phyloP scores from a whole-genome alignment of 2,888 invertebrate species.

The Ormyrus pomaceus region DNA sequence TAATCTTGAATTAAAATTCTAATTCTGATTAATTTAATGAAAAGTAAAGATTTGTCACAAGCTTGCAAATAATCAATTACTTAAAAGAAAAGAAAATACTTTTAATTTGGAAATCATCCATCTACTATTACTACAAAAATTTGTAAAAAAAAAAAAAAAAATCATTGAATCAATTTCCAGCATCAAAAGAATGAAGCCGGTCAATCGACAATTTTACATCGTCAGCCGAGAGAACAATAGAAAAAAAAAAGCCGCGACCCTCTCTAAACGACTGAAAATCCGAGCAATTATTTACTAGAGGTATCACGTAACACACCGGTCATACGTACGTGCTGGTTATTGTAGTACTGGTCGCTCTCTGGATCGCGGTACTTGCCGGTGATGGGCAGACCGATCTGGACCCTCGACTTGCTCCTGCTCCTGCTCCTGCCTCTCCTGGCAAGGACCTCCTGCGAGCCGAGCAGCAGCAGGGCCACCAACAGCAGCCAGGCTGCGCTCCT shows the following conservation, averaged over 20 bases:
- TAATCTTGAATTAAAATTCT: not conserved
- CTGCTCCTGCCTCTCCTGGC: constrained; percentile 84
- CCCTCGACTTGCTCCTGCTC: constrained; percentile 86
- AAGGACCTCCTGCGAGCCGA: constrained; percentile 70
- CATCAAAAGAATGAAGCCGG: no score
- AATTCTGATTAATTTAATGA: constrained; percentile 1
- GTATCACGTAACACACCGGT: no score
- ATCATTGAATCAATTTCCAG: no score
- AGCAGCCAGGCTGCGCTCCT: constrained; percentile 62
- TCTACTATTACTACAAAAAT: not conserved
- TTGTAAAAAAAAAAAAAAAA: not conserved
- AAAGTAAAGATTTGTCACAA: constrained; percentile 9
- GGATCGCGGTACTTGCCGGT: constrained; percentile 93
- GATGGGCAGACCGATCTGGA: constrained; percentile 91
- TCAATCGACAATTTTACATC: no score
- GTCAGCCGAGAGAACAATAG: no score
- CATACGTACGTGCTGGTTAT: constrained; percentile 87
- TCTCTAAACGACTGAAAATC: not conserved
- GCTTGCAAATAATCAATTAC: no score
- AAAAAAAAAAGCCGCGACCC: not conserved
- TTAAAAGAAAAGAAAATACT: no score
- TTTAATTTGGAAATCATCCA: no score
- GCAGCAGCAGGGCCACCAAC: constrained; percentile 70
- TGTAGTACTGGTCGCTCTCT: constrained; percentile 93
- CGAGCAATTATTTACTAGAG: no score